A percentile compares a stretch with the other conserved stretches of the same genome.
These are phyloP conservation scores for Notocelia uddmanniana DNA, from an alignment of 2,888 invertebrate species.

Conservation along the genomic window DNA sequence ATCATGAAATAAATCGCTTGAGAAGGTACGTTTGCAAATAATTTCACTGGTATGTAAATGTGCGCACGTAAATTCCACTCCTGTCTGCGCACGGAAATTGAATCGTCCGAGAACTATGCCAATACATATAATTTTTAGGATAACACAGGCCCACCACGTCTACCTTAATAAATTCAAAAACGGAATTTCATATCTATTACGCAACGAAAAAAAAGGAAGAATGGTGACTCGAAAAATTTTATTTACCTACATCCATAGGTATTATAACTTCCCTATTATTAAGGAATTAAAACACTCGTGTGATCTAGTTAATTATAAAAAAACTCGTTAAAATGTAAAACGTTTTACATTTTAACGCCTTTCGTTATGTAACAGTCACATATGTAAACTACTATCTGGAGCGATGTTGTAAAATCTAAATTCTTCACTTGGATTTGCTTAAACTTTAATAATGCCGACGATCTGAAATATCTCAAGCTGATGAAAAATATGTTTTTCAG, in stretches of 20 bases:
- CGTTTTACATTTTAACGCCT: too few species aligned
- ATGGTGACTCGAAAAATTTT: background rate
- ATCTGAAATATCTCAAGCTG: too few species aligned
- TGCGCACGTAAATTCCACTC: slow-evolving; percentile 81
- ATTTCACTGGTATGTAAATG: slow-evolving; percentile 83
- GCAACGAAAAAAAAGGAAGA: slow-evolving; percentile 25
- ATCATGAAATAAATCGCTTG: slow-evolving; percentile 75
- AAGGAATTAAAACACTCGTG: too few species aligned
- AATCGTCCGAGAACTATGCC: slow-evolving; percentile 81
- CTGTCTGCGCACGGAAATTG: slow-evolving; percentile 84
- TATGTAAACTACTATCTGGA: background rate
- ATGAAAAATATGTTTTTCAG: too few species aligned
- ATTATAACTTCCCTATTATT: too few species aligned
- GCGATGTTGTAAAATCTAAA: background rate
- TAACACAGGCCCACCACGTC: slow-evolving; percentile 27
- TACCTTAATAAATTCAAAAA: slow-evolving; percentile 39
- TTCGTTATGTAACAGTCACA: too few species aligned
- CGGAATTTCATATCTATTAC: slow-evolving; percentile 14
- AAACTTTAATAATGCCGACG: too few species aligned
- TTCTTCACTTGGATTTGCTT: too few species aligned
- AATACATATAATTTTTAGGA: slow-evolving; percentile 70
- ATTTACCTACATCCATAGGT: too few species aligned
- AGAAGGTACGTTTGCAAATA: slow-evolving; percentile 78
- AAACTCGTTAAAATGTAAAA: too few species aligned
- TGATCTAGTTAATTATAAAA: too few species aligned